phyloP scores from a whole-genome alignment of 2,113 vertebrate species.

The Phyllostomus hastatus region DNA sequence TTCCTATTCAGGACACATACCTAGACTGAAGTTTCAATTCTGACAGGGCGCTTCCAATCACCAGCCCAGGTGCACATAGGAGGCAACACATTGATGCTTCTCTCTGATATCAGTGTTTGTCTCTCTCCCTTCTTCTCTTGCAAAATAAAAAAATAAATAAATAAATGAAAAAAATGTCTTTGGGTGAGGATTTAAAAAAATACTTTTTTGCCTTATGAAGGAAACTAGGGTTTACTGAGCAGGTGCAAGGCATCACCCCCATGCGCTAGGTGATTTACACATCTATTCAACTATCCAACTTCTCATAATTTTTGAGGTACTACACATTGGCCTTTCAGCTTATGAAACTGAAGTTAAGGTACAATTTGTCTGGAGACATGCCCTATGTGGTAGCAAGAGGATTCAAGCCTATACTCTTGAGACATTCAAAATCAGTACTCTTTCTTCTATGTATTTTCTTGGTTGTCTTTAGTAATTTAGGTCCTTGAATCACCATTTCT shows the following conservation, averaged over 20 bases:
- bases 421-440: not conserved
- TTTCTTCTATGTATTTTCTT: not conserved
- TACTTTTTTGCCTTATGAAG: not conserved
- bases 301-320: not conserved
- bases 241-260: not conserved
- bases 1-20: too few relatives aligned
- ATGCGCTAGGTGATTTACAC: not conserved
- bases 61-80: too few relatives aligned
- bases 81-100: too few relatives aligned
- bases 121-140: too few relatives aligned
- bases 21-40: too few relatives aligned
- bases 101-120: too few relatives aligned
- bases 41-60: too few relatives aligned
- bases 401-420: not conserved
- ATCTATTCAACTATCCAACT: not conserved
- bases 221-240: not conserved
- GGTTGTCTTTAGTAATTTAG: not conserved
- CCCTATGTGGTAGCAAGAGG: not conserved
- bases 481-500: not conserved
- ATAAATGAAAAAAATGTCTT: too few relatives aligned
- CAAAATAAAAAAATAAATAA: too few relatives aligned
- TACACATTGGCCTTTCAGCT: not conserved
- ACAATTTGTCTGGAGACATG: not conserved
- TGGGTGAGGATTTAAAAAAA: not conserved
- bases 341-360: not conserved